These are phyloP conservation scores for Plodia interpunctella DNA, from an alignment of 1,140 invertebrate genomes.

Conservation along the genomic window DNA sequence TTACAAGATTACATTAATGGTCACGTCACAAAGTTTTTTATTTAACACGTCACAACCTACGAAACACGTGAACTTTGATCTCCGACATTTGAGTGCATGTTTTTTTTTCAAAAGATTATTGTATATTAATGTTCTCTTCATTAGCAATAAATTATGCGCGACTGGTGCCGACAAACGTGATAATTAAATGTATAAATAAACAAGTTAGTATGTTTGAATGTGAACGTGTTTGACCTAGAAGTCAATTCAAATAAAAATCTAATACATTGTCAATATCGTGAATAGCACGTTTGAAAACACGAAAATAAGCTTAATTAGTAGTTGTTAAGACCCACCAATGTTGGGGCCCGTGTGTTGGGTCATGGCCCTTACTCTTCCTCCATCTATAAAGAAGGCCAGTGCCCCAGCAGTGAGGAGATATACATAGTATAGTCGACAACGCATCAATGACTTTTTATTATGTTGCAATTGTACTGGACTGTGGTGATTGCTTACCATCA, in stretches of 20 bases:
- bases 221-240: slow-evolving; percentile 1
- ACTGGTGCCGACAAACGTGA: neutral
- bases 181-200: neutral
- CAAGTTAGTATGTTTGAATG: neutral
- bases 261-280: neutral
- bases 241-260: neutral
- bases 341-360: too few species aligned
- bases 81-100: slow-evolving; percentile 10
- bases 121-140: slow-evolving; percentile 7
- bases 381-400: too few species aligned
- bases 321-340: too few species aligned
- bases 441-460: too few species aligned
- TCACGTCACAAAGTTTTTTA: neutral
- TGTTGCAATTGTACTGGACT: too few species aligned
- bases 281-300: neutral
- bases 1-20: too few species aligned
- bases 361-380: too few species aligned
- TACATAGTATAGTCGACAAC: too few species aligned
- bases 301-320: too few species aligned
- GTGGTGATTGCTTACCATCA: too few species aligned
- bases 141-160: slow-evolving; percentile 9
- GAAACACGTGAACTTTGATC: slow-evolving; percentile 16
- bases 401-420: too few species aligned
- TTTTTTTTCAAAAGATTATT: neutral
- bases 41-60: neutral